A percentile compares a stretch with the other conserved stretches of the same genome.
These are phyloP conservation scores for Trachymyrmex septentrionalis DNA, from an alignment of 1,140 invertebrate species.

Conservation along the genomic window DNA sequence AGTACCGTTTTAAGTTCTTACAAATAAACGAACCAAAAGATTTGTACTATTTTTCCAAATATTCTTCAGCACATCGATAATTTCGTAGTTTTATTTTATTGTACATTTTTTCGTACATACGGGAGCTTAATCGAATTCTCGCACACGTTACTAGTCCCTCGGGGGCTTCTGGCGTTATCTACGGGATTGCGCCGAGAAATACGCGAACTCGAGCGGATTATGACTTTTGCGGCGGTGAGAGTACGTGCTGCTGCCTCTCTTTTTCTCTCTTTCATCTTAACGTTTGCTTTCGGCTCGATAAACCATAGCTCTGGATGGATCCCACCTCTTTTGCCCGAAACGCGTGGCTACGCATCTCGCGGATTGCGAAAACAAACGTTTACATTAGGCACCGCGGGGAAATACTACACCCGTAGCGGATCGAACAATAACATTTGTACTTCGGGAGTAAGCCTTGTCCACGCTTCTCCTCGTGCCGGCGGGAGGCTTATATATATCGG, in stretches of 20 bases:
- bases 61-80: not conserved
- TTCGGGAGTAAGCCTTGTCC: constrained; percentile 51
- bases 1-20: not conserved
- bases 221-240: constrained; percentile 42
- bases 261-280: not conserved
- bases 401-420: constrained; percentile 32
- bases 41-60: not conserved
- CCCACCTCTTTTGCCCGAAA: constrained; percentile 61
- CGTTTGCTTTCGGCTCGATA: constrained; percentile 46
- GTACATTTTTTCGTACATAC: not conserved
- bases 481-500: not conserved
- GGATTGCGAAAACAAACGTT: constrained; percentile 65
- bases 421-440: constrained; percentile 63
- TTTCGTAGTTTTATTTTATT: not conserved
- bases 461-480: not conserved
- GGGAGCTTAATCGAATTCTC: constrained; percentile 29
- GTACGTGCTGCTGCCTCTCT: not conserved
- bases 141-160: constrained; percentile 15
- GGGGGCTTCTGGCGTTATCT: constrained; percentile 25
- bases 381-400: constrained; percentile 56
- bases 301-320: constrained; percentile 39
- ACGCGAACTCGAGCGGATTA: constrained; percentile 50
- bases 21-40: not conserved
- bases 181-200: constrained; percentile 27
- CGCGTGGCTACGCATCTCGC: constrained; percentile 53